Conservation (phyloP, 2,888 invertebrate genomes). For the Gari tellinella region DNA sequence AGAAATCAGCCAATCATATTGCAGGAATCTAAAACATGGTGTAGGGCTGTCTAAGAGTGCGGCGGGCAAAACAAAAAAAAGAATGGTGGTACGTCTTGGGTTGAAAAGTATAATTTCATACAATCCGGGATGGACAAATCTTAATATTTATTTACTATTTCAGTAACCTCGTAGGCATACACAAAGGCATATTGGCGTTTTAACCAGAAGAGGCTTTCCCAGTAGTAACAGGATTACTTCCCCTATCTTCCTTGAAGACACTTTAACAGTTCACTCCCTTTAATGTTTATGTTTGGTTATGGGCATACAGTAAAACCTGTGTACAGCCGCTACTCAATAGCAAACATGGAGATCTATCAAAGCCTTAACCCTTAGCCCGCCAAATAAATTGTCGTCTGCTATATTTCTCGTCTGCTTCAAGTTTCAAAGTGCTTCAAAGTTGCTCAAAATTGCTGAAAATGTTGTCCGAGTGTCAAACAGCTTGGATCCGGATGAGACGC, state of each 20-base stretch:
- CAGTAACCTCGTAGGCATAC: conserved; percentile 23
- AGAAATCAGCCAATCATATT: conserved; percentile 72
- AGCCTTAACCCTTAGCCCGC: too few species aligned
- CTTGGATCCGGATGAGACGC: too few species aligned
- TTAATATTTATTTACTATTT: conserved; percentile 53
- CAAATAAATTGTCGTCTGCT: too few species aligned
- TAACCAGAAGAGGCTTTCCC: conserved; percentile 48
- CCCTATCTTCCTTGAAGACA: conserved; percentile 22
- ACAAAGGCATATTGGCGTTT: background rate
- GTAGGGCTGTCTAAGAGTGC: conserved; percentile 59
- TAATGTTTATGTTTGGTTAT: conserved; percentile 45
- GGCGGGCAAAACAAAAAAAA: background rate
- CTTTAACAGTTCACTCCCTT: conserved; percentile 34
- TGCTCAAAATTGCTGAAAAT: too few species aligned
- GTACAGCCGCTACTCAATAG: too few species aligned
- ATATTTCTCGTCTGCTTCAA: too few species aligned
- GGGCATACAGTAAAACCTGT: too few species aligned
- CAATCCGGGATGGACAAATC: conserved; percentile 55
- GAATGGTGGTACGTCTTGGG: background rate
- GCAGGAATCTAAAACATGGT: conserved; percentile 71
- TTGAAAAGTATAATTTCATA: conserved; percentile 21
- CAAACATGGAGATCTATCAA: too few species aligned
- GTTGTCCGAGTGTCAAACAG: too few species aligned
- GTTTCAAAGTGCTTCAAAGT: too few species aligned
- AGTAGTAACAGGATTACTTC: conserved; percentile 16